A percentile compares a stretch with the other conserved stretches of the same genome.
These are phyloP conservation scores for Ennomos quercinarius DNA, from an alignment of 2,888 invertebrate species.

Conservation along the genomic window DNA sequence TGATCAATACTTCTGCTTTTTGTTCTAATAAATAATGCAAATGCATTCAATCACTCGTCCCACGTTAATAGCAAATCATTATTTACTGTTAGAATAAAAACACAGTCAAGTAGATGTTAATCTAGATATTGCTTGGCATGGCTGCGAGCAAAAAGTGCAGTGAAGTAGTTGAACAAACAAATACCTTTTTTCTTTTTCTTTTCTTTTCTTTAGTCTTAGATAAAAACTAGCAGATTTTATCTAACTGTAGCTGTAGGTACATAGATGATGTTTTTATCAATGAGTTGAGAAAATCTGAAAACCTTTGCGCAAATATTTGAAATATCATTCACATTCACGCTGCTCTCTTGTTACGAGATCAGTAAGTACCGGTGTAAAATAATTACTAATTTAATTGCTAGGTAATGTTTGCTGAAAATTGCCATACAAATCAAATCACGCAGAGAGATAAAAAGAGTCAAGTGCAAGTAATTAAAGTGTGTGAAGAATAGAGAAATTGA, in stretches of 20 bases:
- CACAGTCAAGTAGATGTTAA: conserved; percentile 10
- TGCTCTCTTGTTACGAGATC: no score
- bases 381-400: no score
- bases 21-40: conserved; percentile 61
- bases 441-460: conserved; percentile 42
- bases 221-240: conserved; percentile 17
- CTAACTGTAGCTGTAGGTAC: background rate
- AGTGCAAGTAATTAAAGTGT: conserved; percentile 61
- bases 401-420: no score
- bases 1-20: conserved; percentile 53
- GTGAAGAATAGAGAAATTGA: conserved; percentile 67
- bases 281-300: background rate
- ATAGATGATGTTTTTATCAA: conserved; percentile 17
- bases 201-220: no score
- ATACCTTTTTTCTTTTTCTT: no score
- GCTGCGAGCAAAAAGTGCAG: conserved; percentile 15
- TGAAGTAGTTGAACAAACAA: conserved; percentile 12
- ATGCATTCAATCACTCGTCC: conserved; percentile 59
- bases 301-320: no score
- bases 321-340: no score
- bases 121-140: conserved; percentile 10
- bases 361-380: no score
- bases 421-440: no score
- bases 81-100: conserved; percentile 27
- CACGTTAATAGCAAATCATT: conserved; percentile 48